phyloP scores from a whole-genome alignment of 64 coral and sea anemone genomes.

The Astreopora myriophthalma region DNA sequence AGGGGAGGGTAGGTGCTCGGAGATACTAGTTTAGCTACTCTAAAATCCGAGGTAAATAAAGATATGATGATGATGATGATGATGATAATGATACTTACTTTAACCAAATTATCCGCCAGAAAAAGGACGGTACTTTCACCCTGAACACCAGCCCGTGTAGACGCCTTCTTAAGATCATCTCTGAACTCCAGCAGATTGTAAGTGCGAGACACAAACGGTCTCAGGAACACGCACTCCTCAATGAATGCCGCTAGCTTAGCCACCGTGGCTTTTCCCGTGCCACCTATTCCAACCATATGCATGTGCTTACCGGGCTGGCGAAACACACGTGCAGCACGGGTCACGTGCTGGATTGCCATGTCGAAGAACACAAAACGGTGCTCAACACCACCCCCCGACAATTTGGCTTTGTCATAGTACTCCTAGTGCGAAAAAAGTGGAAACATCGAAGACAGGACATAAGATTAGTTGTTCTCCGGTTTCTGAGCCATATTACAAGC shows the following conservation, averaged over 20 bases:
- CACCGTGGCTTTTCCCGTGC: conserved; percentile 92
- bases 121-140: conserved; percentile 82
- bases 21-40: no score
- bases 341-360: conserved; percentile 92
- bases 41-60: no score
- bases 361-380: conserved; percentile 97
- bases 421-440: conserved; percentile 33
- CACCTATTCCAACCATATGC: conserved; percentile 90
- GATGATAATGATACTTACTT: conserved; percentile 59
- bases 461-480: neutral
- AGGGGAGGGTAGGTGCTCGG: no score
- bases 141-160: conserved; percentile 73
- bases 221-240: conserved; percentile 82
- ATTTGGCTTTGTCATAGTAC: conserved; percentile 83
- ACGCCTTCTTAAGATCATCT: conserved; percentile 90
- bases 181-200: conserved; percentile 83
- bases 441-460: neutral
- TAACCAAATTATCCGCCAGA: conserved; percentile 81
- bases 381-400: conserved; percentile 82
- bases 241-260: conserved; percentile 93
- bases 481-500: no score
- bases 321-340: conserved; percentile 95
- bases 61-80: no score
- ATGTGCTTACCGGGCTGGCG: conserved; percentile 89
- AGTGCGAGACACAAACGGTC: conserved; percentile 58